Conservation (phyloP, 2,888 invertebrate species). For the Ditylenchus weischeri region DNA sequence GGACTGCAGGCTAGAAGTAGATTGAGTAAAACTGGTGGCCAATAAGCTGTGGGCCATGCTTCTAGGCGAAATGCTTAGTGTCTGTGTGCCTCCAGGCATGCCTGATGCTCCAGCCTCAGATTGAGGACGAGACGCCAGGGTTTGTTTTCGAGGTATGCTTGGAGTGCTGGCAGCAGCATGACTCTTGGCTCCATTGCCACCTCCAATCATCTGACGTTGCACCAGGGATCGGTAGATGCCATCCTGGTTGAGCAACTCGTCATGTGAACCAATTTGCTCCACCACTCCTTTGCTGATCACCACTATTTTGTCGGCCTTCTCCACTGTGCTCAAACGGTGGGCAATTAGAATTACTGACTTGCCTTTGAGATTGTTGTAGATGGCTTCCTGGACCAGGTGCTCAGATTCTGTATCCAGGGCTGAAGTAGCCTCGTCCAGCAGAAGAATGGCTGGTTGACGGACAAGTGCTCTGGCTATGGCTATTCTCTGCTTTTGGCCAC, state of each 20-base stretch:
- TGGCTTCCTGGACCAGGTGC: constrained; percentile 58
- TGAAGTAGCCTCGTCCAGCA: constrained; percentile 53
- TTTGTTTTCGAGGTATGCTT: background rate
- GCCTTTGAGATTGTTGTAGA: constrained; percentile 57
- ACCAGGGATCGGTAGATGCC: constrained; percentile 63
- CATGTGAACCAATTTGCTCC: constrained; percentile 63
- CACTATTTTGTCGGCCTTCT: constrained; percentile 61
- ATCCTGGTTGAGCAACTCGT: constrained; percentile 60
- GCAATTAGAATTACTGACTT: constrained; percentile 62
- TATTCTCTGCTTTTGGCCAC: constrained; percentile 52
- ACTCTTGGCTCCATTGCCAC: constrained; percentile 7
- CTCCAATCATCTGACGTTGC: constrained; percentile 59
- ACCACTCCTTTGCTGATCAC: constrained; percentile 59
- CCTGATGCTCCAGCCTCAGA: constrained; percentile 6
- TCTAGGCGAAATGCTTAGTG: constrained; percentile 18
- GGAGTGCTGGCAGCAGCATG: background rate
- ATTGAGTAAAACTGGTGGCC: constrained; percentile 39
- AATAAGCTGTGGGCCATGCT: constrained; percentile 40
- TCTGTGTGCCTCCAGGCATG: background rate
- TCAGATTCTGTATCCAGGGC: constrained; percentile 54
- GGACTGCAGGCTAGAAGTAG: constrained; percentile 32
- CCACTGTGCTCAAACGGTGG: constrained; percentile 62
- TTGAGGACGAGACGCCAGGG: constrained; percentile 1
- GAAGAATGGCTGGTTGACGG: constrained; percentile 51
- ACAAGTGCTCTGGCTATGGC: constrained; percentile 52